These are phyloP conservation scores for Drosophila aff. DNA, from an alignment of 1,140 invertebrate genomes.

Conservation along the genomic window DNA sequence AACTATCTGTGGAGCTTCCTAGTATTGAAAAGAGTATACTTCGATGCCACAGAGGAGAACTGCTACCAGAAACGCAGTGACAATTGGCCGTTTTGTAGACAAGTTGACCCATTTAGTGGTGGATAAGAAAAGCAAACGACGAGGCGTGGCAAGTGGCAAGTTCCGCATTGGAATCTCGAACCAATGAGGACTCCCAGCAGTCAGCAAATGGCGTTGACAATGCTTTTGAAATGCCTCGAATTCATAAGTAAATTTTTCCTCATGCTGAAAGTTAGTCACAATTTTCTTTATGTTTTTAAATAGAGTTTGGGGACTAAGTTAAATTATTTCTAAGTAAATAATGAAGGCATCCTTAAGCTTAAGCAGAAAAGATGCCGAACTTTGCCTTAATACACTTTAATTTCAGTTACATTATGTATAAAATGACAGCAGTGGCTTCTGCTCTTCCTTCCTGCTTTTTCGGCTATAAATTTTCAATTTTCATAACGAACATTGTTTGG, in stretches of 20 bases:
- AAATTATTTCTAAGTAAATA: neutral
- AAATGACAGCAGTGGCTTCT: conserved; percentile 20
- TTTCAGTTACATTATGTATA: conserved; percentile 39
- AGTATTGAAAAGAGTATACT: neutral
- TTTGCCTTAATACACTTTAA: conserved; percentile 65
- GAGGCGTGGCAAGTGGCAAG: conserved; percentile 45
- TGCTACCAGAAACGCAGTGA: conserved; percentile 50
- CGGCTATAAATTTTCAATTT: conserved; percentile 68
- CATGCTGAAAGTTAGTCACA: neutral
- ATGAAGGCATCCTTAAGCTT: neutral
- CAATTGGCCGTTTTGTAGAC: conserved; percentile 73
- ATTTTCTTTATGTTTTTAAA: neutral
- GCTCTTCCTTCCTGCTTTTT: neutral
- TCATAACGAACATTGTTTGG: conserved; percentile 57
- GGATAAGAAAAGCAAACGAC: neutral
- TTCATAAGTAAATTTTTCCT: conserved; percentile 17
- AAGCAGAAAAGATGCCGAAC: conserved; percentile 3
- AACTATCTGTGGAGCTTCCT: neutral
- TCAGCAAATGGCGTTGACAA: conserved; percentile 37
- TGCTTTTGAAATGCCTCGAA: conserved; percentile 24
- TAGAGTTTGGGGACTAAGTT: neutral
- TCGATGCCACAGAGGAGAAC: conserved; percentile 8
- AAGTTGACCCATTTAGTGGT: conserved; percentile 72
- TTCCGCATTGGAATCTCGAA: conserved; percentile 44
- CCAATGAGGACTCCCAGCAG: conserved; percentile 10